These are phyloP conservation scores for Parazoanthus swiftii DNA, from an alignment of 92 coral and sea anemone species.

Conservation along the genomic window DNA sequence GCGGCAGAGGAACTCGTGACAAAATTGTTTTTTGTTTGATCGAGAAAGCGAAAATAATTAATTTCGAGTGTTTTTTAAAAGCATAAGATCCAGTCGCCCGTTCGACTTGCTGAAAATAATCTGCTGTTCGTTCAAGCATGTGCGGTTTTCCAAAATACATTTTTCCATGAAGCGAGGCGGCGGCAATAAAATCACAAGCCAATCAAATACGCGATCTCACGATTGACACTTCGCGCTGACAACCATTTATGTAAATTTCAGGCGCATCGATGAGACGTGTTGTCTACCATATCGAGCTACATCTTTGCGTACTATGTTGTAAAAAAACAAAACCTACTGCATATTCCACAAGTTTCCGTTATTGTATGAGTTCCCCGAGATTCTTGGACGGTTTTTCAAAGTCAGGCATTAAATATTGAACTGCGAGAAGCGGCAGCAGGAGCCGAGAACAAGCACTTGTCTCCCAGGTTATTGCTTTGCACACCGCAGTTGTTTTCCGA, in stretches of 20 bases:
- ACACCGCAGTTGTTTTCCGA: slow-evolving; percentile 10
- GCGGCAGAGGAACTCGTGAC: slow-evolving; percentile 27
- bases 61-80: slow-evolving; percentile 18
- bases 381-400: slow-evolving; percentile 4
- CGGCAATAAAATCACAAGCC: background rate
- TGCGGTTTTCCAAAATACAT: slow-evolving; percentile 13
- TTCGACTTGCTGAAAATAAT: slow-evolving; percentile 24
- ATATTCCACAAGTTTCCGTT: slow-evolving; percentile 1
- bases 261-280: slow-evolving; percentile 2
- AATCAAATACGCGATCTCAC: slow-evolving; percentile 1
- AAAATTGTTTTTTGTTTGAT: slow-evolving; percentile 20
- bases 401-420: slow-evolving; percentile 3
- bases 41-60: slow-evolving; percentile 4
- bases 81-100: slow-evolving; percentile 24
- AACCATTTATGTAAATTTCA: slow-evolving; percentile 2
- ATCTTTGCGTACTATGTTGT: slow-evolving; percentile 1
- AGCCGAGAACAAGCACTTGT: slow-evolving; percentile 17
- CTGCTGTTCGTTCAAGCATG: slow-evolving; percentile 6
- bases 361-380: slow-evolving; percentile 5
- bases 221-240: slow-evolving; percentile 3
- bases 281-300: background rate
- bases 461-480: slow-evolving; percentile 10
- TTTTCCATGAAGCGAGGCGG: background rate
- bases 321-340: background rate
- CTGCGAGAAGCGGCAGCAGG: slow-evolving; percentile 9